Base-by-base conservation (phyloP, 2,888 invertebrate genomes). In the Chouioia cunea region DNA sequence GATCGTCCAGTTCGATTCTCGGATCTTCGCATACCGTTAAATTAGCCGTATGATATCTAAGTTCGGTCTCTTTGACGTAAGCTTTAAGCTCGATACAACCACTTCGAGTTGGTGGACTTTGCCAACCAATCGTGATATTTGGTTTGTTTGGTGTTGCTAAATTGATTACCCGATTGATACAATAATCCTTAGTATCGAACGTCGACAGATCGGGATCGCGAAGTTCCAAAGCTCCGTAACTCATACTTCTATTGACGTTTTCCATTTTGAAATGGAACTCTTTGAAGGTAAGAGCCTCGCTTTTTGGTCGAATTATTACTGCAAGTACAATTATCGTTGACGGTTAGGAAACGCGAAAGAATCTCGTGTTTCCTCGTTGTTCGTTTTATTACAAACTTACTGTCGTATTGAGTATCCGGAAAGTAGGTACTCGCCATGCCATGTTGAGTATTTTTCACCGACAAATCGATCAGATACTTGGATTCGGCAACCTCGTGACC, bases 1-100 rank as follows among this genome's bases (percentile, higher is more conserved):
- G 88, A 73, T 86, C 86, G n/a, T 88, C 88, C 65, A 89, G 88
- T 63, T 88, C 88, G 76, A 87, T 90, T 76, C 88, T 89, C 76
- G 90, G 92, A 86, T 90, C 89, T 81, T 93, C 93, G 82, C 97
- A 97, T 62, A 97, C 88, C 27, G 73, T 73, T 20, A 57, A 3
- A 15, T 73, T 73, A 3, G 65, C 57, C 1, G n/a, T 53, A 18
- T 73, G 70, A 62, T 71, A 73, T n/a, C 71, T 27, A 2, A 65
- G 36, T 1, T 70, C 70, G 2, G 73, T 73, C 48, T 73, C 73
- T n/a, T 68, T 73, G 0, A 73, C 47, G 14, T 22, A 52, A 6
- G 62, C 73, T 46, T 65, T 70, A 4, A 73, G 16, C 43, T 53
- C 52, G 12, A 73, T 62, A 15, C 73, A 73, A 0, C 71, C 71